These are phyloP conservation scores for Calliphora vomitoria DNA, from an alignment of 2,888 invertebrate species.

Conservation along the genomic window DNA sequence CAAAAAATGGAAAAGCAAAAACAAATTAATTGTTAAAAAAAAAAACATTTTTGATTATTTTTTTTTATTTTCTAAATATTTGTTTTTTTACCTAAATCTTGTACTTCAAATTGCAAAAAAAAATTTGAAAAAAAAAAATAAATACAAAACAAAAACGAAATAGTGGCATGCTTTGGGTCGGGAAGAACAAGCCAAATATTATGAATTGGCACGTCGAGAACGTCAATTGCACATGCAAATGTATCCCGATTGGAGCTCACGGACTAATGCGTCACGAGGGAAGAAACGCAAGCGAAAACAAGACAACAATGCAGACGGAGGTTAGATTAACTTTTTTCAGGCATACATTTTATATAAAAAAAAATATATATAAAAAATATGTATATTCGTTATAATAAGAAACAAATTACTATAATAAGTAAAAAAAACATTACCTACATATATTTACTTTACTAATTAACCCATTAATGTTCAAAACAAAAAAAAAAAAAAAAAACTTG, in stretches of 20 bases:
- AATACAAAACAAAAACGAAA: constrained; percentile 27
- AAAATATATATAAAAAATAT: constrained; percentile 38
- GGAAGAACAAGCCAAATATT: constrained; percentile 99
- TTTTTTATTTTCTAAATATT: constrained; percentile 71
- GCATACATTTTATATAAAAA: constrained; percentile 84
- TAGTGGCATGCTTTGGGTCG: constrained; percentile 99
- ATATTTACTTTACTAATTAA: constrained; percentile 52
- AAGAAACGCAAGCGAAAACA: constrained; percentile 99
- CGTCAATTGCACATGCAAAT: constrained; percentile 99
- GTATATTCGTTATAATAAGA: constrained; percentile 65
- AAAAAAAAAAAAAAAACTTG: background rate
- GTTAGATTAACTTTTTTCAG: constrained; percentile 84
- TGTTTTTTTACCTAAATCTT: constrained; percentile 65
- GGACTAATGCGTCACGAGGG: constrained; percentile 99
- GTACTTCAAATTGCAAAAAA: constrained; percentile 42
- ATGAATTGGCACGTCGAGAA: constrained; percentile 99
- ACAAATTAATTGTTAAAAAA: constrained; percentile 64
- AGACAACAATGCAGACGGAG: constrained; percentile 97
- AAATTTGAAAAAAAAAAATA: constrained; percentile 32
- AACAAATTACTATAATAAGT: constrained; percentile 75
- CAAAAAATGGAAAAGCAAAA: constrained; percentile 71
- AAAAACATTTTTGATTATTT: constrained; percentile 75
- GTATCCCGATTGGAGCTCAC: constrained; percentile 99
- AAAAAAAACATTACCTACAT: constrained; percentile 51
- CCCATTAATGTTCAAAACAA: constrained; percentile 59